A percentile compares a stretch with the other conserved stretches of the same genome.
These are phyloP conservation scores for Musca domestica DNA, from an alignment of 1,140 invertebrate species.

Conservation along the genomic window DNA sequence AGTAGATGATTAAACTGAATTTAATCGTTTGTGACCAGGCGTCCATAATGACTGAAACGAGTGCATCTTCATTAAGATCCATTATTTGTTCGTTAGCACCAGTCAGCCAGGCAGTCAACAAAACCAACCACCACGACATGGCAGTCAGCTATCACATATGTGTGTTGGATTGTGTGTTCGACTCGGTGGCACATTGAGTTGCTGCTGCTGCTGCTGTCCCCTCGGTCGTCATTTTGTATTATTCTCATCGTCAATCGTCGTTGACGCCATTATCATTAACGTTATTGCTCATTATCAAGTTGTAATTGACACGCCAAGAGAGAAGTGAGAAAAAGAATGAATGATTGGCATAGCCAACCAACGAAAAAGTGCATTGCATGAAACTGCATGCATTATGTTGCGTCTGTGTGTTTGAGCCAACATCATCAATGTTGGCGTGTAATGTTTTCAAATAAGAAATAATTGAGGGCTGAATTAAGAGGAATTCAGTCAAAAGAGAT, in stretches of 20 bases:
- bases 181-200: not conserved
- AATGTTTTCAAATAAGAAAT: no score
- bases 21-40: slow-evolving; percentile 54
- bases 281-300: slow-evolving; percentile 2
- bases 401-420: no score
- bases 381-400: no score
- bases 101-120: no score
- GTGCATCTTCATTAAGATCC: slow-evolving; percentile 5
- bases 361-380: no score
- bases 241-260: not conserved
- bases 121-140: no score
- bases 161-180: not conserved
- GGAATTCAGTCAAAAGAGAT: no score
- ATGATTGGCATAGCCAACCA: no score
- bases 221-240: not conserved
- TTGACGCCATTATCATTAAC: not conserved
- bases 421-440: no score
- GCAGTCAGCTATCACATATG: not conserved
- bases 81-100: not conserved
- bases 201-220: not conserved
- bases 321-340: no score
- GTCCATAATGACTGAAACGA: slow-evolving; percentile 32
- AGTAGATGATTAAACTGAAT: slow-evolving; percentile 55
- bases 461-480: no score
- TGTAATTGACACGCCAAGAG: not conserved